These are phyloP conservation scores for Notiomystis cincta DNA, from an alignment of 2,113 vertebrate species.

Conservation along the genomic window DNA sequence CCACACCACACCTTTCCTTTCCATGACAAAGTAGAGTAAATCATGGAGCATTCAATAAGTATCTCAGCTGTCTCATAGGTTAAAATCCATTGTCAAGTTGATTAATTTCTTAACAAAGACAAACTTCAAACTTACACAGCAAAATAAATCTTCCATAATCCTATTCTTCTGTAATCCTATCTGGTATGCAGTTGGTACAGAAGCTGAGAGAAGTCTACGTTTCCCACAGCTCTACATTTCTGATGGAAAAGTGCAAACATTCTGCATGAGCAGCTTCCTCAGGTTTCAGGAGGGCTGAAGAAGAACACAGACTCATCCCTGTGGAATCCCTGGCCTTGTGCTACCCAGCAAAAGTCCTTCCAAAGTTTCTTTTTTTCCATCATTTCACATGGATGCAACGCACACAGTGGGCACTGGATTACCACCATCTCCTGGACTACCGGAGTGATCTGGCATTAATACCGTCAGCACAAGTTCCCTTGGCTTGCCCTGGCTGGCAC, in stretches of 20 bases:
- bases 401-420: not conserved
- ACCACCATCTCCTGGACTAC: not conserved
- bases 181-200: not conserved
- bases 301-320: not conserved
- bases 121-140: not conserved
- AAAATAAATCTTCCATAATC: not conserved
- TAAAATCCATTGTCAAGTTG: not conserved
- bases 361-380: not conserved
- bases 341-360: not conserved
- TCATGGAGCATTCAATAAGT: not conserved
- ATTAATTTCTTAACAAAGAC: not conserved
- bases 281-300: rapidly evolving
- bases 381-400: rapidly evolving
- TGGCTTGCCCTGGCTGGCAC: not conserved
- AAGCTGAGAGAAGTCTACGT: not conserved
- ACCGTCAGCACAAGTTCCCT: not conserved
- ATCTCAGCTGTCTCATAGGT: not conserved
- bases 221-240: not conserved
- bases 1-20: not conserved
- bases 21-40: not conserved
- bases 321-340: not conserved
- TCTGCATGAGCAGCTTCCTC: not conserved
- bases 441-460: not conserved
- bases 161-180: not conserved
- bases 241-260: not conserved